A percentile compares a stretch with the other conserved stretches of the same genome.
phyloP scores from a whole-genome alignment of 1,140 invertebrate genomes.

The Apis laboriosa region DNA sequence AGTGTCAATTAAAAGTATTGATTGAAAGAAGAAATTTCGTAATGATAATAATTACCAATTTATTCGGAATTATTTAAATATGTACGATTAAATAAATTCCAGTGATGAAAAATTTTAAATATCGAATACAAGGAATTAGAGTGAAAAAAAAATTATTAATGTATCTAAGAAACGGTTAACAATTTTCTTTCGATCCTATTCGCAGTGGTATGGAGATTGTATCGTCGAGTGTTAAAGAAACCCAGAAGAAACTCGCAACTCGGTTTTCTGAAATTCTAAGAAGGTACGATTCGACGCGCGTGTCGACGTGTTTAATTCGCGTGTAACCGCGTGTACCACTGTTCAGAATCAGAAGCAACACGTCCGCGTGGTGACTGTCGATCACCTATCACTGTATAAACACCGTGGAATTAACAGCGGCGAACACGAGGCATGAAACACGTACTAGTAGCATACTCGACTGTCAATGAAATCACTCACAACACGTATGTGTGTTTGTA shows the following conservation, averaged over 20 bases:
- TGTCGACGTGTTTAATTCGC: conserved; percentile 16
- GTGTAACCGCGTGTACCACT: conserved; percentile 20
- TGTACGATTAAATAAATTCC: too few relatives aligned
- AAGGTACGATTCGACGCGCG: conserved; percentile 10
- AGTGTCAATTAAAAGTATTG: too few relatives aligned
- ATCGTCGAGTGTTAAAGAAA: too few relatives aligned
- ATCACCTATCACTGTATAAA: conserved; percentile 15
- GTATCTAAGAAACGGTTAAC: too few relatives aligned
- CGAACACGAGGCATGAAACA: not conserved
- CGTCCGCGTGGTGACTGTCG: conserved; percentile 1
- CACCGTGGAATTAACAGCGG: conserved; percentile 11
- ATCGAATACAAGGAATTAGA: too few relatives aligned
- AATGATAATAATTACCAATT: too few relatives aligned
- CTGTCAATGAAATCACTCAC: not conserved
- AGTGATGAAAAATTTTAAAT: too few relatives aligned
- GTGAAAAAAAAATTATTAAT: too few relatives aligned
- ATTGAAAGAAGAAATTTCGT: too few relatives aligned
- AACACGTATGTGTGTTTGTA: not conserved
- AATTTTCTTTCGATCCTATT: too few relatives aligned
- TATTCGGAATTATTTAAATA: too few relatives aligned
- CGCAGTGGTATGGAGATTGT: too few relatives aligned
- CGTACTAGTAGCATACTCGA: not conserved
- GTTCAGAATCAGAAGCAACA: conserved; percentile 13
- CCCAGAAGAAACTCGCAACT: not conserved
- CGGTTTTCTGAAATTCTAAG: conserved; percentile 25